phyloP scores from a whole-genome alignment of 2,888 invertebrate genomes.

The Xestia c-nigrum region DNA sequence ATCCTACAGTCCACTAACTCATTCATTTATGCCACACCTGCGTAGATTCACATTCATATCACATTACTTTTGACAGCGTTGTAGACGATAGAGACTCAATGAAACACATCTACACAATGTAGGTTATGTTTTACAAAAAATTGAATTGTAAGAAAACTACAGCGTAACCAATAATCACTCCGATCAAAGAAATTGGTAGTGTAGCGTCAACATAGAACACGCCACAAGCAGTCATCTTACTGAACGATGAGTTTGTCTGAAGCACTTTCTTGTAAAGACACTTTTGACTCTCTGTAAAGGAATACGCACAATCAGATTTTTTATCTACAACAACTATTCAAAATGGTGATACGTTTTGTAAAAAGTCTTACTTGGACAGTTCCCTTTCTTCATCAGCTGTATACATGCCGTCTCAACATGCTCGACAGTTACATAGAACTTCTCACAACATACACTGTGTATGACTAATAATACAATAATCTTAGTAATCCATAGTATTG shows the following conservation, averaged over 20 bases:
- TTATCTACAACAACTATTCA: neutral
- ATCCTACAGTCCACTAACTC: too few species aligned
- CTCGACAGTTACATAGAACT: neutral
- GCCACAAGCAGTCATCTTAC: neutral
- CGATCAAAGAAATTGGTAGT: neutral
- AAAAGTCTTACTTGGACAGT: neutral
- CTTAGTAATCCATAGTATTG: neutral
- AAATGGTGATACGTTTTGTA: neutral
- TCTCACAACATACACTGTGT: neutral
- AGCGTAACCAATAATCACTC: neutral
- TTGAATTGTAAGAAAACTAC: neutral
- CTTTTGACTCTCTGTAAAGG: neutral
- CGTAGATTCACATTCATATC: too few species aligned
- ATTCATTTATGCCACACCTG: too few species aligned
- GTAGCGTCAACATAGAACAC: neutral
- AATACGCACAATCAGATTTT: neutral
- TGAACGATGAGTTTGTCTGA: neutral
- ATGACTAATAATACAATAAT: neutral
- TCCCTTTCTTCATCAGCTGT: conserved; percentile 3
- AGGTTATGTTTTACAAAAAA: too few species aligned
- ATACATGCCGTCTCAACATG: neutral
- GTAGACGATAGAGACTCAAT: too few species aligned
- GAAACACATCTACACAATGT: too few species aligned
- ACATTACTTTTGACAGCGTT: too few species aligned
- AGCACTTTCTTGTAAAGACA: neutral